Base-by-base conservation (phyloP, 2,888 invertebrate genomes). In the Thymelicus lineola region DNA sequence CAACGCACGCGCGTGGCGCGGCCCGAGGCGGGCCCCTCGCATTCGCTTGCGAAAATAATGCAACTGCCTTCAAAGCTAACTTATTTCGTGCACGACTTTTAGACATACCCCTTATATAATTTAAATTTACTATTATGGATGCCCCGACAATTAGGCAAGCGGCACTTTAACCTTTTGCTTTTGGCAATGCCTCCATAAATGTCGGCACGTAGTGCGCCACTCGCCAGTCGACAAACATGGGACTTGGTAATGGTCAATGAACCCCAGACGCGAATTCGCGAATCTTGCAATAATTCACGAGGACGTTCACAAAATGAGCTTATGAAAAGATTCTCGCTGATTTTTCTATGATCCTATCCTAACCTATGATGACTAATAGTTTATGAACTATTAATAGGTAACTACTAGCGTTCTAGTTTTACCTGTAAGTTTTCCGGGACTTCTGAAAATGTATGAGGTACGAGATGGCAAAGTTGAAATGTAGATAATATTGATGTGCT, bases 11-110 rank as follows among this genome's bases (percentile, higher is more conserved):
- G 71, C 74, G 76, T 75, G 79, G 77, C 75, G 74, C 72, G 72
- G 67, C 69, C 72, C 35, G n/a, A 14, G 35, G 14, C 81, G 83
- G 87, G 89, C 88, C 88, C 80, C 90, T 84, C 84, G 82, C 83
- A 79, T 80, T 77, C 77, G 80, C 78, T 81, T 82, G 89, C 88
- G 85, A 86, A 89, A 87, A 90, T 89, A 88, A 86, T 87, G 85
- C 88, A 86, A 78, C 80, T 46, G 62, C 35, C 62, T 48, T 6
- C 36, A 10, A 48, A 55, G 28, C 12, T 48, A 48, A 35, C 62
- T 61, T 46, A 50, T 36, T 57, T 63, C 63, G 17, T 35, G 14
- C 36, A 46, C 46, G 20, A 35, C 20, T 48, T 48, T 62, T 62
- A n/a, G 48, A 62, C 1, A 36, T 48, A 48, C 20, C 36, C 36